A percentile compares a stretch with the other conserved stretches of the same genome.
phyloP scores from a whole-genome alignment of 2,888 invertebrate species.

The Xylota segnis region DNA sequence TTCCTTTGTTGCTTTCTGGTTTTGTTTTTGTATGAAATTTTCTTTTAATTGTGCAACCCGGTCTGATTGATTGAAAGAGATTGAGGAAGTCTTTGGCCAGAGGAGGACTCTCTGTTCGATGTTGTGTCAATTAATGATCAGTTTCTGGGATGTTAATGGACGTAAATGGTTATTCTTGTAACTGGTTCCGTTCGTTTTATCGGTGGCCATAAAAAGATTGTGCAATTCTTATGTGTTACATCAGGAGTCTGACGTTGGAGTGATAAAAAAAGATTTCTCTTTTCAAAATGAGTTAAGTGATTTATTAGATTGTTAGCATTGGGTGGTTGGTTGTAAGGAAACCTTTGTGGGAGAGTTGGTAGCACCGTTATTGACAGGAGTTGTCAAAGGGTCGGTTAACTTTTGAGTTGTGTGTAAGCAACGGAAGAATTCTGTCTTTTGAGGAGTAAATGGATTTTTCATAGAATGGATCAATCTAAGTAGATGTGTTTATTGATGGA shows the following conservation, averaged over 20 bases:
- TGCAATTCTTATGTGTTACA: slow-evolving; percentile 17
- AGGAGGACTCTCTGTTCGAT: slow-evolving; percentile 28
- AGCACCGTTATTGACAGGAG: background rate
- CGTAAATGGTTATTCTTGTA: slow-evolving; percentile 52
- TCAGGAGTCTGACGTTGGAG: slow-evolving; percentile 12
- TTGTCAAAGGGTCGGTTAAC: background rate
- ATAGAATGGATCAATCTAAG: too few species aligned
- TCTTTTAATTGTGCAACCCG: slow-evolving; percentile 71
- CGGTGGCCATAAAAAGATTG: background rate
- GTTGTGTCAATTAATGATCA: slow-evolving; percentile 72
- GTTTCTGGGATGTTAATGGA: slow-evolving; percentile 55
- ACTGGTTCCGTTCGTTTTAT: slow-evolving; percentile 58
- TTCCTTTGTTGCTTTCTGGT: slow-evolving; percentile 30
- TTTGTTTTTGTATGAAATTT: slow-evolving; percentile 40
- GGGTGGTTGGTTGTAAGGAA: background rate
- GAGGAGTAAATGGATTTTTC: too few species aligned
- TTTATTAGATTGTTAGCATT: slow-evolving; percentile 19
- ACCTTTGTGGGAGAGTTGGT: background rate
- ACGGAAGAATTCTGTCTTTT: too few species aligned
- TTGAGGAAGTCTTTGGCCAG: slow-evolving; percentile 59
- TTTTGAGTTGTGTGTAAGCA: background rate
- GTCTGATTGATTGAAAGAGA: slow-evolving; percentile 62
- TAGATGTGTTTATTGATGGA: too few species aligned
- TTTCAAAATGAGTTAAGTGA: slow-evolving; percentile 13
- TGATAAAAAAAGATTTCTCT: slow-evolving; percentile 3